phyloP scores from a whole-genome alignment of 2,113 vertebrate species.

The Malurus melanocephalus region DNA sequence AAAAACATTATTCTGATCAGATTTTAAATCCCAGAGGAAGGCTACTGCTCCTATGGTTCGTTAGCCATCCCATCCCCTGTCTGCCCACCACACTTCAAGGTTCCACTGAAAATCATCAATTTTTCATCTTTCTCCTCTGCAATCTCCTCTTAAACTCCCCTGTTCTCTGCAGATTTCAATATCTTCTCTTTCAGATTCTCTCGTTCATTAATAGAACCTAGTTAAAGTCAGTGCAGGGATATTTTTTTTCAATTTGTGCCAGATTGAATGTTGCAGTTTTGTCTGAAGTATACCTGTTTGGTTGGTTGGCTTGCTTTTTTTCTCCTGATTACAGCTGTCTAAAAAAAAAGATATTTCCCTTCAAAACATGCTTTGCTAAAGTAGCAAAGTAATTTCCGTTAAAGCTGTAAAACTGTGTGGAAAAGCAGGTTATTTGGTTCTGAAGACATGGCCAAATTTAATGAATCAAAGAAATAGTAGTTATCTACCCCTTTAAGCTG shows the following conservation, averaged over 20 bases:
- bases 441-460: neutral
- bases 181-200: neutral
- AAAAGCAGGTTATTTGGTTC: neutral
- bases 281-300: neutral
- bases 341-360: neutral
- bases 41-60: neutral
- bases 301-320: fast-evolving
- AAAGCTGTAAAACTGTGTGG: neutral
- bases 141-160: neutral
- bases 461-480: neutral
- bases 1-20: neutral
- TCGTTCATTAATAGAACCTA: neutral
- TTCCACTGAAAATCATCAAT: neutral
- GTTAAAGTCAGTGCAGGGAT: neutral
- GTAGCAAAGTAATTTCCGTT: neutral
- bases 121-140: neutral
- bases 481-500: neutral
- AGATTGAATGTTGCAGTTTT: neutral
- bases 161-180: neutral
- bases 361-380: neutral
- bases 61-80: neutral
- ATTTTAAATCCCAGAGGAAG: neutral
- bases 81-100: neutral
- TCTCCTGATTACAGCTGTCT: neutral
- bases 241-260: neutral